Conservation (phyloP, 2,113 vertebrate genomes). For the Psilopsiagon aymara region DNA sequence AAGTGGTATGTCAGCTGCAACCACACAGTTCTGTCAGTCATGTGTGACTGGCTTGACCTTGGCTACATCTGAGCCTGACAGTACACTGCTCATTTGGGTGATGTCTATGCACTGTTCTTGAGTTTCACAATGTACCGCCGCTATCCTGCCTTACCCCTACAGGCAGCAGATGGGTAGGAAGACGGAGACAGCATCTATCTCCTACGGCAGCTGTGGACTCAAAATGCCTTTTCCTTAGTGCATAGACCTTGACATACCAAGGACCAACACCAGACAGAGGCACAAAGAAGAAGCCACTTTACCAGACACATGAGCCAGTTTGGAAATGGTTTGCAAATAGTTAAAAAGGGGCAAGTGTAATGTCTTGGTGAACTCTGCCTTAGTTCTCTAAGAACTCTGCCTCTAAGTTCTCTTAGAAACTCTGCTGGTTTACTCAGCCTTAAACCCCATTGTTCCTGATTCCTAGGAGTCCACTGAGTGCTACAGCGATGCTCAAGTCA, state of each 20-base stretch:
- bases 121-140: rapidly evolving
- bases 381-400: too few species aligned
- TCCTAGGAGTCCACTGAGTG: neutral
- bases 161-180: neutral
- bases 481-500: neutral
- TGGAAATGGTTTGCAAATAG: neutral
- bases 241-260: rapidly evolving
- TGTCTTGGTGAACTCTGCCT: rapidly evolving
- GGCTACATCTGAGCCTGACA: neutral
- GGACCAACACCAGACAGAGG: neutral
- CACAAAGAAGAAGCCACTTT: neutral
- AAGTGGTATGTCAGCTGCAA: neutral
- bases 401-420: too few species aligned
- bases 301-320: too few species aligned
- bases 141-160: neutral
- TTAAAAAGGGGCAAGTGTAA: neutral
- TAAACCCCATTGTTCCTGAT: neutral
- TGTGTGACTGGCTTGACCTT: neutral
- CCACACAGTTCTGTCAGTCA: neutral
- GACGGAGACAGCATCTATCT: neutral
- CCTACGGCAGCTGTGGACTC: neutral
- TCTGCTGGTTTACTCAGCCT: neutral
- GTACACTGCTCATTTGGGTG: neutral
- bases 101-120: rapidly evolving
- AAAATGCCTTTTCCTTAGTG: neutral